These are phyloP conservation scores for Phaetusa simplex DNA, from an alignment of 2,113 vertebrate genomes.

Conservation along the genomic window DNA sequence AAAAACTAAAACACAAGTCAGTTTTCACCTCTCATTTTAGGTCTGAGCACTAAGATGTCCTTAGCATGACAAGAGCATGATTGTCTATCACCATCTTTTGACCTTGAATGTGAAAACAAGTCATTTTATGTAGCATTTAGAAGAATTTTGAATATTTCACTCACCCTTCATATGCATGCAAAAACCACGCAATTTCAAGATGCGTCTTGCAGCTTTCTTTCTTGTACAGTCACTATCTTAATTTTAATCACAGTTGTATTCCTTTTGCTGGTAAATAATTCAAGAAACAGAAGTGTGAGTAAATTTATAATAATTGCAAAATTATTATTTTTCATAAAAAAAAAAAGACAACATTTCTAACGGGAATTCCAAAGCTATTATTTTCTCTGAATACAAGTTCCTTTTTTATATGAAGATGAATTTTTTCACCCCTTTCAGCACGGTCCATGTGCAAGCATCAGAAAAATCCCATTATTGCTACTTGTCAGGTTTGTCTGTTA, in stretches of 20 bases:
- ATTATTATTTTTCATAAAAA: neutral
- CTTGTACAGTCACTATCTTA: neutral
- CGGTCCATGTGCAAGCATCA: neutral
- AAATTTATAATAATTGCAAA: neutral
- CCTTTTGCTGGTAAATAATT: neutral
- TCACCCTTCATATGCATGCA: accelerated
- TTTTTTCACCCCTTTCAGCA: neutral
- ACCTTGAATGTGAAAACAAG: neutral
- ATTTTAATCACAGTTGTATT: neutral
- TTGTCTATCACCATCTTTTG: neutral
- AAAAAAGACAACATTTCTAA: neutral
- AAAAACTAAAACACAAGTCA: neutral
- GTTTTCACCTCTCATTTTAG: neutral
- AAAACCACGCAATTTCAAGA: neutral
- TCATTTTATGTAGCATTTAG: neutral
- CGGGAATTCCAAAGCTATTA: neutral
- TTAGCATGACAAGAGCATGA: neutral
- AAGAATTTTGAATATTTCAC: neutral
- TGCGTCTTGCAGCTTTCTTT: neutral
- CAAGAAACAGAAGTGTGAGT: accelerated
- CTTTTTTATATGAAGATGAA: neutral
- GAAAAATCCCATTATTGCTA: neutral
- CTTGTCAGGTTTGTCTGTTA: slow-evolving; percentile 8
- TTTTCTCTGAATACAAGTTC: neutral
- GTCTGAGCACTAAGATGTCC: neutral